Evolutionary conservation across 2,888 invertebrate species (phyloP).

Genomic region (Autographa gamma): DNA sequence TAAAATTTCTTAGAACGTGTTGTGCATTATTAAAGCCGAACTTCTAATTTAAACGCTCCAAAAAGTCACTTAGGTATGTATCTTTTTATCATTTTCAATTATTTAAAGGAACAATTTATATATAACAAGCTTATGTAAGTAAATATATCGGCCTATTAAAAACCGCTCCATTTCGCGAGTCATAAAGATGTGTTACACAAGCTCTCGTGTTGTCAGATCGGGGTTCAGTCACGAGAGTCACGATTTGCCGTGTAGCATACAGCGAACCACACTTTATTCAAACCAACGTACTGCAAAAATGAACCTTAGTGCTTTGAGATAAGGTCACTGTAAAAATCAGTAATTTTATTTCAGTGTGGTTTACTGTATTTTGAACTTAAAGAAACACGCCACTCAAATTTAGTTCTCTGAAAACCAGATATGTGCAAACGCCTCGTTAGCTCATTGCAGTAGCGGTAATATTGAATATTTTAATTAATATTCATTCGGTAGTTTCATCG

Average conservation of each 20-base stretch:
- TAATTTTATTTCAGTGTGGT: background rate
- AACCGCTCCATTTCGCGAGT: conserved; percentile 57
- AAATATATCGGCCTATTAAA: conserved; percentile 48
- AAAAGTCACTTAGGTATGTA: background rate
- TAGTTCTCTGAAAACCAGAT: conserved; percentile 38
- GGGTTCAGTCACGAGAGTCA: conserved; percentile 72
- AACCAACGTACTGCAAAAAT: background rate
- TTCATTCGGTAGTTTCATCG: conserved; percentile 39
- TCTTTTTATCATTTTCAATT: background rate
- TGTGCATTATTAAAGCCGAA: too few relatives aligned
- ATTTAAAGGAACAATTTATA: background rate
- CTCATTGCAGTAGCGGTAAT: conserved; percentile 48
- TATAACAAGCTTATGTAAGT: background rate
- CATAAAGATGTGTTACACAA: conserved; percentile 68
- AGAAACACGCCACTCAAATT: conserved; percentile 58
- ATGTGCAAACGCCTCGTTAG: conserved; percentile 58
- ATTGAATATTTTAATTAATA: conserved; percentile 62
- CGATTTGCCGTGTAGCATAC: conserved; percentile 63
- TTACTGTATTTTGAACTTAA: conserved; percentile 52
- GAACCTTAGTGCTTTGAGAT: background rate
- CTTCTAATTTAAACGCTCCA: too few relatives aligned
- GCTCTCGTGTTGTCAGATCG: conserved; percentile 67
- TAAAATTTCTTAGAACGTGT: too few relatives aligned
- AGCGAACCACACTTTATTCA: background rate
- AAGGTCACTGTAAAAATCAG: background rate